phyloP scores from a whole-genome alignment of 2,113 vertebrate species.

The Platichthys flesus region DNA sequence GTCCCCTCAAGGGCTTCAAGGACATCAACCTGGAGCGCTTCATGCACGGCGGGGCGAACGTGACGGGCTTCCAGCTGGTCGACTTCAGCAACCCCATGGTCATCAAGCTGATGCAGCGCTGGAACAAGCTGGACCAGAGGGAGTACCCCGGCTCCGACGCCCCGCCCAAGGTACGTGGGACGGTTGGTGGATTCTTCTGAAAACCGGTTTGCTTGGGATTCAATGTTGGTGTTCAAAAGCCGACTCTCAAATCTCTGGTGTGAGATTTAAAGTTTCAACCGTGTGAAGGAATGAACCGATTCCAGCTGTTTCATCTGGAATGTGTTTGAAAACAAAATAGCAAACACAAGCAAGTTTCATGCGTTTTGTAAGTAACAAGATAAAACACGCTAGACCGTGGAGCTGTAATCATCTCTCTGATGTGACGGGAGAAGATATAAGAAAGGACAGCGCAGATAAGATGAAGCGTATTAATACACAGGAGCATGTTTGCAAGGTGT shows the following conservation, averaged over 20 bases:
- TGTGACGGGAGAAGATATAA: not conserved
- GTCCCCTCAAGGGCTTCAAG: slow-evolving; percentile 90
- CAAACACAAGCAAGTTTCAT: not conserved
- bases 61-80: slow-evolving; percentile 98
- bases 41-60: slow-evolving; percentile 98
- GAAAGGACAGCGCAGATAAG: not conserved
- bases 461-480: not conserved
- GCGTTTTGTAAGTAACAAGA: not conserved
- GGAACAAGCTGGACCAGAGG: slow-evolving; percentile 98
- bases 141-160: slow-evolving; percentile 97
- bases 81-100: slow-evolving; percentile 98
- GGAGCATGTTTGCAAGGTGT: not conserved
- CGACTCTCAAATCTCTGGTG: not conserved
- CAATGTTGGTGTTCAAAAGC: too few species aligned
- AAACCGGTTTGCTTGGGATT: too few species aligned
- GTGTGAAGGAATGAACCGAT: not conserved
- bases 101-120: slow-evolving; percentile 97
- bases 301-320: not conserved
- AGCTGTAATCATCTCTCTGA: slow-evolving; percentile 4
- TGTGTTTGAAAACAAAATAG: not conserved
- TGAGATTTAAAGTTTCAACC: not conserved
- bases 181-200: too few species aligned
- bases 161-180: slow-evolving; percentile 90
- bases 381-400: not conserved
- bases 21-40: slow-evolving; percentile 99